A percentile compares a stretch with the other conserved stretches of the same genome.
These are phyloP conservation scores for Harlomillsia oculata DNA, from an alignment of 1,140 invertebrate genomes.

Conservation along the genomic window DNA sequence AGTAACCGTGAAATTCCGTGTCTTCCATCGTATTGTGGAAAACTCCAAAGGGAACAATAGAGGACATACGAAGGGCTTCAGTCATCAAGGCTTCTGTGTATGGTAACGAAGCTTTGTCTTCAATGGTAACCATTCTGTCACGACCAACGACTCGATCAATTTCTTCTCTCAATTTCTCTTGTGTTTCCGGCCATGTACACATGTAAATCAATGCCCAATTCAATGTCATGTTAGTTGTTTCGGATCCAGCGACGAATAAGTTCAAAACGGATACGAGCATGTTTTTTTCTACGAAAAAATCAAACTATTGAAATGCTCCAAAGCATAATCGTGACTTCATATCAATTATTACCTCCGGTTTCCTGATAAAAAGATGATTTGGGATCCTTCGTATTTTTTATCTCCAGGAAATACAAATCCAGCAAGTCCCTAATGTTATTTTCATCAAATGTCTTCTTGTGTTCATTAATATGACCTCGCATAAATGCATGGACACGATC, in stretches of 20 bases:
- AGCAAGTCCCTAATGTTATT: conserved; percentile 8
- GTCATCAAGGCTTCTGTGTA: conserved; percentile 7
- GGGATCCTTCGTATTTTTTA: conserved; percentile 13
- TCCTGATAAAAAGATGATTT: conserved; percentile 9
- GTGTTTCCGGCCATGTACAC: conserved; percentile 39
- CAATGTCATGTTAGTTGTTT: conserved; percentile 43
- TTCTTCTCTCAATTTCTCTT: conserved; percentile 39
- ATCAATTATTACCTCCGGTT: conserved; percentile 10
- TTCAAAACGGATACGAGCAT: conserved; percentile 43
- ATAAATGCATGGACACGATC: background rate
- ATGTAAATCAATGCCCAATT: conserved; percentile 42
- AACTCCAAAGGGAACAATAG: conserved; percentile 3
- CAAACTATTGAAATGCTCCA: background rate
- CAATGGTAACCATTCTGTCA: background rate
- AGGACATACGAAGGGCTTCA: conserved; percentile 40
- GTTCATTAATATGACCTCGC: background rate
- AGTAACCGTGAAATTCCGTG: conserved; percentile 36
- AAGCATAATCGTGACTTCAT: background rate
- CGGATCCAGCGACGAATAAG: conserved; percentile 50
- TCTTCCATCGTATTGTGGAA: conserved; percentile 25
- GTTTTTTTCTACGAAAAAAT: background rate
- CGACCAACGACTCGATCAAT: conserved; percentile 38
- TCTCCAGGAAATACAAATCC: conserved; percentile 13
- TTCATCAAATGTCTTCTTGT: conserved; percentile 3
- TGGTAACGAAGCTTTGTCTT: background rate